phyloP scores from a whole-genome alignment of 2,888 invertebrate genomes.

The Tipula confusa region DNA sequence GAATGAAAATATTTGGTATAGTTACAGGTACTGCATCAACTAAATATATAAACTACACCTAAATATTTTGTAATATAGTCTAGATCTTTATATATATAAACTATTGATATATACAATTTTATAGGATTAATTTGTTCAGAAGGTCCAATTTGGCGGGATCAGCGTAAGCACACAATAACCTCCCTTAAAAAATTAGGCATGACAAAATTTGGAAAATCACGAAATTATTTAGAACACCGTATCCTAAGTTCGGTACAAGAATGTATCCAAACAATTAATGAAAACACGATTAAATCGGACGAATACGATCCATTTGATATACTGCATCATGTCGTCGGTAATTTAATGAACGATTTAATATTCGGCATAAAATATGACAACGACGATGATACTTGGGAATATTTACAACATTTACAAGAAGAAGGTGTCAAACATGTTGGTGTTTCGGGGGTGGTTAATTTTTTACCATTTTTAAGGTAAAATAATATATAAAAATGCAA shows the following conservation, averaged over 20 bases:
- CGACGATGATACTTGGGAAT: constrained; percentile 70
- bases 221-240: constrained; percentile 60
- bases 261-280: constrained; percentile 54
- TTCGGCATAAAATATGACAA: constrained; percentile 68
- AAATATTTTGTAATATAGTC: neutral
- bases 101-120: neutral
- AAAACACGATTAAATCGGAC: constrained; percentile 42
- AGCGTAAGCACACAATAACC: constrained; percentile 67
- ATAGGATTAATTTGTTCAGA: constrained; percentile 79
- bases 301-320: constrained; percentile 45
- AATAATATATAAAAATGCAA: constrained; percentile 32
- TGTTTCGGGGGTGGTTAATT: constrained; percentile 77
- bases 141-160: constrained; percentile 77
- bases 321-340: constrained; percentile 65
- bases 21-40: too few relatives aligned
- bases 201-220: constrained; percentile 59
- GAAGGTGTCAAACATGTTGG: constrained; percentile 80
- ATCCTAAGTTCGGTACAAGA: constrained; percentile 61
- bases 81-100: neutral
- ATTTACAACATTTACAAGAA: constrained; percentile 72
- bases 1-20: too few relatives aligned
- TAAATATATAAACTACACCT: too few relatives aligned
- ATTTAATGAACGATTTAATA: constrained; percentile 69
- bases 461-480: constrained; percentile 74
- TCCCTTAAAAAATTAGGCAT: constrained; percentile 71